Conservation (phyloP, 1,140 invertebrate genomes). For the Calycopis cecrops region DNA sequence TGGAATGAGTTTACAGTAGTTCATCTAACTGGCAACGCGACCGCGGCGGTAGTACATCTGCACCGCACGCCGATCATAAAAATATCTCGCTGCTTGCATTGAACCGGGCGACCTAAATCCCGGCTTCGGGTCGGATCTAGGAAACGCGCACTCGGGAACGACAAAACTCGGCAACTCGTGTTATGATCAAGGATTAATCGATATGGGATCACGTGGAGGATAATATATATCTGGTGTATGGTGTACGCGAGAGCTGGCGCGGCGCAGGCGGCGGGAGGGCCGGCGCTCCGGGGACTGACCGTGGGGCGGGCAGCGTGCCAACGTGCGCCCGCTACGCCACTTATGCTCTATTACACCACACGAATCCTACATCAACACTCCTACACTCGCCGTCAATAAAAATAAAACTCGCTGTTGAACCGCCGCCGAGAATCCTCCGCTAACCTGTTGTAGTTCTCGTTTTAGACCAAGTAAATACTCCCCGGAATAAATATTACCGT, state of each 20-base stretch:
- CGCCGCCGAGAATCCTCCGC: slow-evolving; percentile 1
- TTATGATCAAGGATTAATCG: neutral
- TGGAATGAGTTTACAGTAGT: slow-evolving; percentile 65
- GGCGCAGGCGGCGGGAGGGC: slow-evolving; percentile 52
- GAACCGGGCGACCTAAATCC: slow-evolving; percentile 69
- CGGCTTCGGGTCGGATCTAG: slow-evolving; percentile 26
- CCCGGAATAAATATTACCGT: slow-evolving; percentile 18
- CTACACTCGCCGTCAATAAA: slow-evolving; percentile 43
- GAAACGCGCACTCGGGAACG: slow-evolving; percentile 17
- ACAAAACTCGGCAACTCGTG: slow-evolving; percentile 8
- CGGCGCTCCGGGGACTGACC: slow-evolving; percentile 58
- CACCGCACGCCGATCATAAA: slow-evolving; percentile 63
- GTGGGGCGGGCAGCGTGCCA: slow-evolving; percentile 61
- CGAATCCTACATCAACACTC: slow-evolving; percentile 23
- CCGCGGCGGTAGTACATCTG: slow-evolving; percentile 55
- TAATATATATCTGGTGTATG: slow-evolving; percentile 6
- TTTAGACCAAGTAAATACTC: slow-evolving; percentile 2
- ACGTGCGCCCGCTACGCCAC: slow-evolving; percentile 46
- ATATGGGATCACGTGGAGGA: slow-evolving; percentile 14
- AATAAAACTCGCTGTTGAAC: slow-evolving; percentile 43
- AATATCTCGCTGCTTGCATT: slow-evolving; percentile 67
- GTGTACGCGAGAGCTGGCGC: slow-evolving; percentile 23
- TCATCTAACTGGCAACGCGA: slow-evolving; percentile 53
- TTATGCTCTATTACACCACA: slow-evolving; percentile 38
- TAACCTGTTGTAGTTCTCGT: neutral